Evolutionary conservation across 2,888 invertebrate species (phyloP), one percentile per base, ranked within the genome.

Genomic region (Phorcus lineatus): DNA sequence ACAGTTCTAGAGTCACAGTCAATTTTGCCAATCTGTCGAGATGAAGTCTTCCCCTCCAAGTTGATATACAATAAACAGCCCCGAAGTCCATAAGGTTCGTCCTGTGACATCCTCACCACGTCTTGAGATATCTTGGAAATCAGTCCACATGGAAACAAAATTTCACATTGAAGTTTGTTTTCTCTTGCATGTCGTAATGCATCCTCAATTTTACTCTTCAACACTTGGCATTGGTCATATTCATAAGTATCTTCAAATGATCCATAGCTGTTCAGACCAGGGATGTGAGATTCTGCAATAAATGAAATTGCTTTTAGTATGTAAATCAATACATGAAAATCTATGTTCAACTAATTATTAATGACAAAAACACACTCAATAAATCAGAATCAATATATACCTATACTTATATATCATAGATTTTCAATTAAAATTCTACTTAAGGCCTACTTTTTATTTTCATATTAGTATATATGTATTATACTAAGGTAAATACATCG

Each of bases 21-120:
- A 93, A 97, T 95, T 90, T 96, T 96, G 80, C 97, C 96, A 88
- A 97, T 93, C 90, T 95, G 95, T 76, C 96, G 96, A 55, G 55
- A 54, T 55, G 81, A 79, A 40, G 83, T 83, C 81, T 88, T 89
- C 47, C 88, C 87, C 92, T 97, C 96, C 89, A 97, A 96, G 93
- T 96, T 96, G 81, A 97, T 95, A 93, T 96, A 96, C 85, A 97
- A 94, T n/a, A 96, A 96, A 91, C 97, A 97, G 55, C 97, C 97
- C 84, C 94, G 92, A 75, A 97, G 95, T 77, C 97, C 98, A 94
- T 97, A 97, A 22, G 97, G 97, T 93, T 98, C 97, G 77, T 96
- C 95, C 92, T 97, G 97, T 0, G 97, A 96, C 94, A 97, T 95
- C 79, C 95, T 95, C 78, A 97, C 94, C 83, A 97, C 96, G 92